A percentile compares a stretch with the other conserved stretches of the same genome.
These are phyloP conservation scores for Protodeltote pygarga DNA, from an alignment of 2,888 invertebrate species.

Conservation along the genomic window DNA sequence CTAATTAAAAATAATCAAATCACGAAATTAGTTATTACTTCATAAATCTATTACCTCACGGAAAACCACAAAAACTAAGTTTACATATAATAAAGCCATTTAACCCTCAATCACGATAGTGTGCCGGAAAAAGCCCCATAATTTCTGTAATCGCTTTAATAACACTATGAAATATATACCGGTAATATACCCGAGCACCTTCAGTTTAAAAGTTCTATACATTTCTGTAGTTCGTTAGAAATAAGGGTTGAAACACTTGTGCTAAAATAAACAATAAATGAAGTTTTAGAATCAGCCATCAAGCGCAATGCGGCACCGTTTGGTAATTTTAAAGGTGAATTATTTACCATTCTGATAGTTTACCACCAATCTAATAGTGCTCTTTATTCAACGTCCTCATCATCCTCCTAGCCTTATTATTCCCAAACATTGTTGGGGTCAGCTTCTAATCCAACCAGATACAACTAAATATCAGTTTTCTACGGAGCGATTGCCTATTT, in stretches of 20 bases:
- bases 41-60: neutral
- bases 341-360: too few species aligned
- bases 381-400: too few species aligned
- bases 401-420: too few species aligned
- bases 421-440: too few species aligned
- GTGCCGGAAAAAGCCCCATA: conserved; percentile 28
- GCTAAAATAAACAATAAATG: neutral
- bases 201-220: conserved; percentile 1
- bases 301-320: neutral
- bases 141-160: conserved; percentile 24
- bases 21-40: neutral
- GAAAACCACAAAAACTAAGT: neutral
- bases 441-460: too few species aligned
- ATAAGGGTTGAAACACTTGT: neutral
- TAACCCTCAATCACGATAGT: conserved; percentile 18
- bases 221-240: neutral
- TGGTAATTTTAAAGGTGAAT: neutral
- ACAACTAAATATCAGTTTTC: too few species aligned
- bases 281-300: neutral
- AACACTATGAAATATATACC: conserved; percentile 19
- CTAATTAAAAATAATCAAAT: neutral
- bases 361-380: too few species aligned
- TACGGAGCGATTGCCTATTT: too few species aligned
- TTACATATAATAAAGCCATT: conserved; percentile 23
- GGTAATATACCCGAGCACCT: conserved; percentile 5